Percentiles rank a stretch among this genome's conserved stretches.
Conservation (phyloP, 2,888 invertebrate genomes). For the Lepetodrilus schrolli region DNA sequence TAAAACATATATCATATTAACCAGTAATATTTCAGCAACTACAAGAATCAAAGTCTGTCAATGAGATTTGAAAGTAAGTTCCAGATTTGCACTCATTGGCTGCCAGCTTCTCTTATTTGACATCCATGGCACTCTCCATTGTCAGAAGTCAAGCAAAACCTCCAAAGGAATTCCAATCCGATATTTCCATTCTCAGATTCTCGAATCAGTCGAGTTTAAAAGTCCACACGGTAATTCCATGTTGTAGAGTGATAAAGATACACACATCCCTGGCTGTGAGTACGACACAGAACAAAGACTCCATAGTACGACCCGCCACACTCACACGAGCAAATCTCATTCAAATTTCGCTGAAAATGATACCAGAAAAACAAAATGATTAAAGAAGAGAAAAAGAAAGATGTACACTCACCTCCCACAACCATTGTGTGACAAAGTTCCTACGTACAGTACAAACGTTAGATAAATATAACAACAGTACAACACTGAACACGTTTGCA, state of each 20-base stretch:
- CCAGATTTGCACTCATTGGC: too few species aligned
- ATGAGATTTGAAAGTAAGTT: too few species aligned
- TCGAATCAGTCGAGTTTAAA: not conserved
- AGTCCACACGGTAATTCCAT: not conserved
- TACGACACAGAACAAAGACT: not conserved
- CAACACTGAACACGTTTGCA: slow-evolving; percentile 22
- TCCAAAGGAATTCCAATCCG: not conserved
- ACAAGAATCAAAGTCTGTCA: too few species aligned
- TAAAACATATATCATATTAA: not conserved
- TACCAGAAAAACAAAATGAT: not conserved
- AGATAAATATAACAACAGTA: slow-evolving; percentile 22
- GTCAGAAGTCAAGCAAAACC: not conserved
- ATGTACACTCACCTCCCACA: slow-evolving; percentile 30
- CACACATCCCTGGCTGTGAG: not conserved
- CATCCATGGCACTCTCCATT: too few species aligned
- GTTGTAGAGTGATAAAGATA: not conserved
- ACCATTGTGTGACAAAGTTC: slow-evolving; percentile 27
- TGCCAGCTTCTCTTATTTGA: too few species aligned
- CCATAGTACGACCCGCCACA: too few species aligned
- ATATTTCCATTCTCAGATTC: not conserved
- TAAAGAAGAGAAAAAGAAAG: not conserved
- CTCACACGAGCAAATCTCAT: not conserved
- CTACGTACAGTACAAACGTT: slow-evolving; percentile 19
- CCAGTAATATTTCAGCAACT: not conserved
- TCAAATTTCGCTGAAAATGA: not conserved